A percentile compares a stretch with the other conserved stretches of the same genome.
Conservation (phyloP, 1,140 invertebrate genomes). For the Meteorus sp. region DNA sequence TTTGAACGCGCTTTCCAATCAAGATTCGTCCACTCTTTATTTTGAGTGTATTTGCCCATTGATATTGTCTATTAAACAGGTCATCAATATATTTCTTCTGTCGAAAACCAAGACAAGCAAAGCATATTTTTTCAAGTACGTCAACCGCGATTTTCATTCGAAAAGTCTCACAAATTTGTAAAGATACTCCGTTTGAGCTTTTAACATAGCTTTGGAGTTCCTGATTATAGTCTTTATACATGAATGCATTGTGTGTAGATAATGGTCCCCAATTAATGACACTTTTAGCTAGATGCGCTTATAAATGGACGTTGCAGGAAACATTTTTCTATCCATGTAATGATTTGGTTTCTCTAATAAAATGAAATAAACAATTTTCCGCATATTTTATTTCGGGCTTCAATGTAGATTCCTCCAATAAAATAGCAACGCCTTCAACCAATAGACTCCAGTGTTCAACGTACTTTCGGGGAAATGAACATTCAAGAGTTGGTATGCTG, state of each 20-base stretch:
- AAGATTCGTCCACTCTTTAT: too few relatives aligned
- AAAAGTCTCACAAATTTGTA: not conserved
- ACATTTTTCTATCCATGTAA: conserved; percentile 3
- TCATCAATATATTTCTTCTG: conserved; percentile 25
- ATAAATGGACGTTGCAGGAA: not conserved
- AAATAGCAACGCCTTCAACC: conserved; percentile 17
- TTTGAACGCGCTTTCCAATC: too few relatives aligned
- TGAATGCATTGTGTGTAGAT: not conserved
- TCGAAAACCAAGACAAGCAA: not conserved
- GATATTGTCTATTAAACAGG: conserved; percentile 24
- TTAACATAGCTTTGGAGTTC: not conserved
- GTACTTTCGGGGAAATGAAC: conserved; percentile 10
- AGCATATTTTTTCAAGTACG: not conserved
- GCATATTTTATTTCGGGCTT: conserved; percentile 21
- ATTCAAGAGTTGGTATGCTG: conserved; percentile 19
- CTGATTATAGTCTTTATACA: conserved; percentile 1
- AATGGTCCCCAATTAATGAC: not conserved
- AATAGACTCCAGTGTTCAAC: conserved; percentile 28
- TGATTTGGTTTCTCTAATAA: conserved; percentile 22
- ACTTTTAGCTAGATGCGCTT: not conserved
- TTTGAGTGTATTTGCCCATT: too few relatives aligned
- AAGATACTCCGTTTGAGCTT: not conserved
- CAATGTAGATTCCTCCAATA: conserved; percentile 16
- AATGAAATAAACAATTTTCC: conserved; percentile 17
- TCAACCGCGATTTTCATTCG: conserved; percentile 12